These are phyloP conservation scores for Oceanodroma tethys DNA, from an alignment of 2,113 vertebrate genomes.

Conservation along the genomic window DNA sequence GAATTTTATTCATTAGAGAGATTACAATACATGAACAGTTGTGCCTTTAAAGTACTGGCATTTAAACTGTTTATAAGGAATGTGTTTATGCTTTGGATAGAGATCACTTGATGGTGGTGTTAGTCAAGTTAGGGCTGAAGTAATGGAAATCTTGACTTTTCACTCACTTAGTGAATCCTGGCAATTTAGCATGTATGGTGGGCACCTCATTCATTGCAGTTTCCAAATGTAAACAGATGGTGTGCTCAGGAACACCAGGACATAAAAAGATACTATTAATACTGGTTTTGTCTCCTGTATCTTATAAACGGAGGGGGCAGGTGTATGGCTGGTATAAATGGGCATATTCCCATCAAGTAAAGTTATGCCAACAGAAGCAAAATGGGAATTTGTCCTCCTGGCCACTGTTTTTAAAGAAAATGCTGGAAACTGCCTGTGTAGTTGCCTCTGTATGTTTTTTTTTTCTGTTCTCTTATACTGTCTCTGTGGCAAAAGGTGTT, in stretches of 20 bases:
- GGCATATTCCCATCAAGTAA: not conserved
- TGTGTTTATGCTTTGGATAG: constrained; percentile 3
- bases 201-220: not conserved
- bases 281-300: not conserved
- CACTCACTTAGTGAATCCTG: not conserved
- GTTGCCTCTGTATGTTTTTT: not conserved
- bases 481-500: not conserved
- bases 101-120: not conserved
- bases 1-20: constrained; percentile 6
- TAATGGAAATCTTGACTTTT: constrained; percentile 19
- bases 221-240: not conserved
- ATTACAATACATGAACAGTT: not conserved
- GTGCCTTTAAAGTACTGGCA: not conserved
- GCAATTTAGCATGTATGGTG: not conserved
- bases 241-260: not conserved
- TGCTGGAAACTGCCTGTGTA: not conserved
- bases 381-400: not conserved
- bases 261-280: not conserved
- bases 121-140: not conserved
- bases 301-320: not conserved
- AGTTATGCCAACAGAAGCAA: not conserved
- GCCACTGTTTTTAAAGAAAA: not conserved
- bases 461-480: not conserved
- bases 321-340: not conserved
- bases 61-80: not conserved